These are phyloP conservation scores for silkworm (Bombyx mori) DNA, from an alignment of 1,140 invertebrate genomes.

Conservation along the genomic window DNA sequence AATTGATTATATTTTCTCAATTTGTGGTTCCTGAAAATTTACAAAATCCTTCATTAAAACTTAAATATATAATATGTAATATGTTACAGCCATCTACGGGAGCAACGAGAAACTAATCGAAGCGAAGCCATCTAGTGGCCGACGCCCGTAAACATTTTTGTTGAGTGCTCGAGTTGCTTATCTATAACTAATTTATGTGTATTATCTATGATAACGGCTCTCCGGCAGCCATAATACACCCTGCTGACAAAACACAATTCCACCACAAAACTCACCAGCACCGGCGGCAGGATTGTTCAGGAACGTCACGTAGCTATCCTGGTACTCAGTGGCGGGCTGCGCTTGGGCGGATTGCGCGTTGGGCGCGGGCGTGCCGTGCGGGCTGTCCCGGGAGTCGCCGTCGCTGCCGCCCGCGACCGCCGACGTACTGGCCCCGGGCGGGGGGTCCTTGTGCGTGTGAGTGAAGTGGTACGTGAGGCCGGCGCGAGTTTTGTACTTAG, in stretches of 20 bases:
- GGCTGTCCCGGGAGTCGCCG: conserved; percentile 35
- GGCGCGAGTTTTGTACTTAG: conserved; percentile 96
- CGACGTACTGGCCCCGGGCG: conserved; percentile 49
- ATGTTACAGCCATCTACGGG: too few relatives aligned
- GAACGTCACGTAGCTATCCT: conserved; percentile 80
- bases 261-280: conserved; percentile 26
- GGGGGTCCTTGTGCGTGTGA: conserved; percentile 90
- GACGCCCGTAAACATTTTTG: too few relatives aligned
- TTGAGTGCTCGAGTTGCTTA: too few relatives aligned
- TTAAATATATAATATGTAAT: too few relatives aligned
- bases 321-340: conserved; percentile 68
- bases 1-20: too few relatives aligned
- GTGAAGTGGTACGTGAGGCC: conserved; percentile 97
- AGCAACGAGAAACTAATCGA: too few relatives aligned
- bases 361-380: conserved; percentile 28
- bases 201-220: too few relatives aligned
- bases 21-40: too few relatives aligned
- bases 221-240: too few relatives aligned
- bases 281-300: conserved; percentile 74
- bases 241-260: neutral
- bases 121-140: too few relatives aligned
- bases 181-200: too few relatives aligned
- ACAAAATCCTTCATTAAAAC: too few relatives aligned
- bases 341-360: conserved; percentile 23
- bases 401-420: conserved; percentile 44